Base-by-base conservation (phyloP, 1,140 invertebrate species). In the Leptinotarsa defecta region DNA sequence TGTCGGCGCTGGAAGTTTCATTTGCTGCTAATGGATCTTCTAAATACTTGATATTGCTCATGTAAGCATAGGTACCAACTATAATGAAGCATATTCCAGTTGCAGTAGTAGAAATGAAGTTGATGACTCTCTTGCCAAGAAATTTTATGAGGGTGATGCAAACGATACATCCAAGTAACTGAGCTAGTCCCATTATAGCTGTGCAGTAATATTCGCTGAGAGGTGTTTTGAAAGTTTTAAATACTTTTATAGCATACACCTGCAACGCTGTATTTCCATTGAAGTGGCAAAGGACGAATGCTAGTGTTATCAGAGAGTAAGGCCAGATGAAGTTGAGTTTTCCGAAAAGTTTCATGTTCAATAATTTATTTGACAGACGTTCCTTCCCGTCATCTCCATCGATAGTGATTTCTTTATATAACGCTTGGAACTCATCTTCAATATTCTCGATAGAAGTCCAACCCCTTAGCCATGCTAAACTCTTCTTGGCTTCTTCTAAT, bases 181-280 rank as follows among this genome's bases (percentile, higher is more conserved):
- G 90, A 0, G 90, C 89, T 1, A 92, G 81, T 0, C 93, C 93
- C 4, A 94, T 84, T 2, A 92, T 85, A 3, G 94, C 87, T 0
- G 93, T 92, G 0, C 92, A 92, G 24, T 90, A 89, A 83, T 93
- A 94, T 79, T 91, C 90, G 77, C 93, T 90, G 52, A 94, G 89
- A 0, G 93, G 92, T 0, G 92, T 89, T 27, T 92, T 88, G 13
- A 94, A 81, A 34, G 88, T 88, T 27, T 88, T 86, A 77, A 94
- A 94, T 76, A 94, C 92, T 43, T 88, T 84, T 8, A 94, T 91
- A 0, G 92, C 91, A 78, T 91, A 94, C 0, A 92, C 93, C 82
- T 91, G 88, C 13, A 94, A 82, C 0, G 91, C 90, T 0, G 89
- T 84, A 90, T 90, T 90, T 3, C 93, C 93, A 22, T 91, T 91